phyloP scores from a whole-genome alignment of 1,140 invertebrate genomes.

The Danaus melanippus region DNA sequence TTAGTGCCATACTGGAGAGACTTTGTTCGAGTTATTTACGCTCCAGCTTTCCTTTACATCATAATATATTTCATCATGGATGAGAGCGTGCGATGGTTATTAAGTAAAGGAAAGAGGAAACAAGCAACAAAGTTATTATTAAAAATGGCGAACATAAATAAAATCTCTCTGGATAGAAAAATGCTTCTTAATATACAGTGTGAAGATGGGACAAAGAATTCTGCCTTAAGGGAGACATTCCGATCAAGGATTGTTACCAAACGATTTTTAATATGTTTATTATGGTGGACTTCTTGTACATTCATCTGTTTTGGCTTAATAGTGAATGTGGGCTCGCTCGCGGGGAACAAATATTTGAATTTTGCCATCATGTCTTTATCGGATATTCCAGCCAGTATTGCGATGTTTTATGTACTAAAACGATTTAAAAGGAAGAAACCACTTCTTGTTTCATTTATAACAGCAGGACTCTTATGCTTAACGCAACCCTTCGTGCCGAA shows the following conservation, averaged over 20 bases:
- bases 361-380: constrained; percentile 77
- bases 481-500: constrained; percentile 37
- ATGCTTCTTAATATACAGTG: constrained; percentile 28
- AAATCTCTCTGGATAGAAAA: constrained; percentile 27
- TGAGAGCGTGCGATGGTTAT: constrained; percentile 74
- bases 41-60: constrained; percentile 36
- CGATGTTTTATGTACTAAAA: constrained; percentile 54
- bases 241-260: constrained; percentile 32
- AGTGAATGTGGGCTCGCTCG: constrained; percentile 82
- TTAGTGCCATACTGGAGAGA: constrained; percentile 43
- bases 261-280: constrained; percentile 73
- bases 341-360: constrained; percentile 79
- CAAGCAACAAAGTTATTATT: constrained; percentile 34
- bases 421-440: constrained; percentile 41
- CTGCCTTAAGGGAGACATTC: constrained; percentile 27
- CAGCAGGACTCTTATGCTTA: constrained; percentile 35
- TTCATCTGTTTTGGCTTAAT: constrained; percentile 86
- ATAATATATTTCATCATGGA: constrained; percentile 40
- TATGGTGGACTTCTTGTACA: constrained; percentile 80
- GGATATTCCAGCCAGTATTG: constrained; percentile 79
- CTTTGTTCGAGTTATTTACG: constrained; percentile 38
- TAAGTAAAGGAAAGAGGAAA: constrained; percentile 71
- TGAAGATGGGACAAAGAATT: constrained; percentile 22
- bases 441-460: constrained; percentile 36
- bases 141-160: constrained; percentile 40